Conservation (phyloP, 2,113 vertebrate genomes). For the Tyrannus savana region DNA sequence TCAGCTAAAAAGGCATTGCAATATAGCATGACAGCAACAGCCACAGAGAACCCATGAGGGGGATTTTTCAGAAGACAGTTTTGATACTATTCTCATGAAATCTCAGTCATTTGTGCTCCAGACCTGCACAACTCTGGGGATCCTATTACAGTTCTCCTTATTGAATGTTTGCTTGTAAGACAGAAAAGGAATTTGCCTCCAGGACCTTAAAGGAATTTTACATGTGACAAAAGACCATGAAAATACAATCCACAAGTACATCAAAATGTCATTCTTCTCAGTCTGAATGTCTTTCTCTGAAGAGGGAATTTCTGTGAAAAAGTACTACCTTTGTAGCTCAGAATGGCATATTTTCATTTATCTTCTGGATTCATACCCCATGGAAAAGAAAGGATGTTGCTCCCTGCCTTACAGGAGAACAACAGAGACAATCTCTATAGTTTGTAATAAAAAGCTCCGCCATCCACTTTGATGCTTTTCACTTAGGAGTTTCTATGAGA, state of each 20-base stretch:
- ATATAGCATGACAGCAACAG: not conserved
- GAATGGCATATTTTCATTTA: not conserved
- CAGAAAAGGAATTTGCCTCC: not conserved
- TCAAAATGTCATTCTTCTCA: not conserved
- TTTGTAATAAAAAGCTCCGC: not conserved
- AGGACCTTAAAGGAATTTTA: not conserved
- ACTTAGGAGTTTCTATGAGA: not conserved
- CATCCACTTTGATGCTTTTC: not conserved
- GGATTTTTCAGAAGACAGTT: not conserved
- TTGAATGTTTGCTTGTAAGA: not conserved
- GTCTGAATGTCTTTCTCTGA: not conserved
- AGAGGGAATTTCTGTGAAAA: not conserved
- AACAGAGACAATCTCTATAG: not conserved
- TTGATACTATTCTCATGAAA: not conserved
- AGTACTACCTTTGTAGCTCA: not conserved
- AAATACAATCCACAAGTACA: not conserved
- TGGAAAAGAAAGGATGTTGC: not conserved
- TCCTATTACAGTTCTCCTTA: not conserved
- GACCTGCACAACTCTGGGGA: not conserved
- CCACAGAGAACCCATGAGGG: not conserved
- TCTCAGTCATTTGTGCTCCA: not conserved
- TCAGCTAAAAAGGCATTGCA: not conserved
- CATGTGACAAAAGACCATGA: not conserved
- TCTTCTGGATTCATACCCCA: not conserved
- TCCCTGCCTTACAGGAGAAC: not conserved